phyloP scores from a whole-genome alignment of 2,888 invertebrate species.

The Lepeophtheirus nordmannii region DNA sequence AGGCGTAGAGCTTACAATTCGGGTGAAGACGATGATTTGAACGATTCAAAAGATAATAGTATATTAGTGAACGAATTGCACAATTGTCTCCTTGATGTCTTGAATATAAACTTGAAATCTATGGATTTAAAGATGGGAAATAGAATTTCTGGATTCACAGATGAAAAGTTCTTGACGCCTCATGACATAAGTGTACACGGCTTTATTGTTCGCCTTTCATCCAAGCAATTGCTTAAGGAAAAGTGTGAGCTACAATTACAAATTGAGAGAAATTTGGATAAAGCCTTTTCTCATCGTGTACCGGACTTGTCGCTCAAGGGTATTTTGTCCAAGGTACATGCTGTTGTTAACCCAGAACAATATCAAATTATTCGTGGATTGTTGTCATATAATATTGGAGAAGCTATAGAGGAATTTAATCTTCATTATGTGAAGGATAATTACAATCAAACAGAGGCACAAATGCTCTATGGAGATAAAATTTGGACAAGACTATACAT shows the following conservation, averaged over 20 bases:
- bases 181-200: slow-evolving; percentile 35
- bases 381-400: slow-evolving; percentile 74
- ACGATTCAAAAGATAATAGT: slow-evolving; percentile 13
- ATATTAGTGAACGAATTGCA: slow-evolving; percentile 5
- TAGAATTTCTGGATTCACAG: slow-evolving; percentile 18
- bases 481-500: slow-evolving; percentile 27
- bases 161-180: not conserved
- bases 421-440: not conserved
- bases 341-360: slow-evolving; percentile 62
- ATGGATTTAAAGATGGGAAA: slow-evolving; percentile 56
- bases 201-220: slow-evolving; percentile 41
- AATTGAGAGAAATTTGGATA: slow-evolving; percentile 64
- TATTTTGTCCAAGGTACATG: slow-evolving; percentile 65
- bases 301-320: slow-evolving; percentile 74
- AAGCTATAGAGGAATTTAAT: slow-evolving; percentile 50
- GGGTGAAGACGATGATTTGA: slow-evolving; percentile 18
- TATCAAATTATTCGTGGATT: slow-evolving; percentile 75
- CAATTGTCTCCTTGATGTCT: slow-evolving; percentile 52
- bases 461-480: not conserved
- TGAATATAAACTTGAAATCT: slow-evolving; percentile 53
- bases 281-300: slow-evolving; percentile 41
- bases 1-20: not conserved
- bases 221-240: slow-evolving; percentile 58
- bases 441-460: slow-evolving; percentile 7
- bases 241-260: slow-evolving; percentile 62